Percentiles rank a stretch among this genome's conserved stretches.
phyloP scores from a whole-genome alignment of 2,888 invertebrate genomes.

The Rambutsinella grinnellia region DNA sequence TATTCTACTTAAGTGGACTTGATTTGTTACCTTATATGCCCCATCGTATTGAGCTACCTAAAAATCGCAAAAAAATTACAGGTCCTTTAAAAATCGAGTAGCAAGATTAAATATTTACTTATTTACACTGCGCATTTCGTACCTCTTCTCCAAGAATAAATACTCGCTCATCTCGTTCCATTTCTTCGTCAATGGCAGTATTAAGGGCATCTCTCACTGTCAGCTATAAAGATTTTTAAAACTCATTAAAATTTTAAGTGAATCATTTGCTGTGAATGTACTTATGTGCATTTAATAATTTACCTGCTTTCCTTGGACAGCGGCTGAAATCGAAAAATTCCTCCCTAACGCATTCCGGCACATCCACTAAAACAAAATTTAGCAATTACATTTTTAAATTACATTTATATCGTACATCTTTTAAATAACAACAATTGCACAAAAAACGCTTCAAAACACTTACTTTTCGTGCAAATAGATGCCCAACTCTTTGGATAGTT shows the following conservation, averaged over 20 bases:
- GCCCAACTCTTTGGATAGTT: constrained; percentile 27
- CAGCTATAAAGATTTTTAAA: constrained; percentile 73
- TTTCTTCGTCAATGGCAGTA: constrained; percentile 96
- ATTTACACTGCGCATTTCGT: constrained; percentile 75
- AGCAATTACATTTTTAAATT: constrained; percentile 2
- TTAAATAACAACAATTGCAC: constrained; percentile 1
- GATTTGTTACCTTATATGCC: constrained; percentile 73
- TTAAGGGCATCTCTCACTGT: constrained; percentile 98
- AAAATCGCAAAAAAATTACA: background rate
- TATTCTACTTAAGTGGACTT: no score
- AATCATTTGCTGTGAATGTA: background rate
- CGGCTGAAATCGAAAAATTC: constrained; percentile 72
- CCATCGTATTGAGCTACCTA: constrained; percentile 63
- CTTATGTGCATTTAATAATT: background rate
- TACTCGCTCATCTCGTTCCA: constrained; percentile 91
- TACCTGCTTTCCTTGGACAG: constrained; percentile 68
- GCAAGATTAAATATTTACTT: constrained; percentile 71
- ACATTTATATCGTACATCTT: background rate
- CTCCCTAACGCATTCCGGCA: constrained; percentile 69
- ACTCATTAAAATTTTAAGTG: background rate
- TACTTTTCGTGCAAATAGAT: constrained; percentile 31
- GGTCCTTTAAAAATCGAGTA: no score
- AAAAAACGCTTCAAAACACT: background rate
- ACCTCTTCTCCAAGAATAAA: constrained; percentile 97
- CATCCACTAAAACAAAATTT: constrained; percentile 49